These are phyloP conservation scores for Thrips palmi DNA, from an alignment of 1,140 invertebrate species.

Conservation along the genomic window DNA sequence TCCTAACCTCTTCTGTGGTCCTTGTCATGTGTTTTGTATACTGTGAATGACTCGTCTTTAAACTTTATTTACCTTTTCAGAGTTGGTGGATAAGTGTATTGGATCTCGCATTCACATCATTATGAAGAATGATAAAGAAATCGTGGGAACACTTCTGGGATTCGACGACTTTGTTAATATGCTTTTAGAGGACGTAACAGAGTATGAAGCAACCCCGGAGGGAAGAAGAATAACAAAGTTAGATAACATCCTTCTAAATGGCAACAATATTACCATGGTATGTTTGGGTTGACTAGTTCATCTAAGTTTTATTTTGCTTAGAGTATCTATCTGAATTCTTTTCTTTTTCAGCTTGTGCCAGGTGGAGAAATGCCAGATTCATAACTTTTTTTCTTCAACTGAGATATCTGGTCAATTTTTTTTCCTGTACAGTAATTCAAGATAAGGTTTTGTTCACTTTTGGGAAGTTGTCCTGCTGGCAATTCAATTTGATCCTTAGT, in stretches of 20 bases:
- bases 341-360: conserved; percentile 39
- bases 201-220: conserved; percentile 92
- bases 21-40: conserved; percentile 10
- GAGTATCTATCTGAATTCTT: conserved; percentile 11
- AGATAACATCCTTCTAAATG: conserved; percentile 96
- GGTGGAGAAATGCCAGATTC: conserved; percentile 47
- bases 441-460: no score
- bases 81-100: conserved; percentile 99
- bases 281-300: conserved; percentile 2
- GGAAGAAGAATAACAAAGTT: conserved; percentile 90
- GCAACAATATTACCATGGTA: conserved; percentile 99
- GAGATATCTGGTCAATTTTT: no score
- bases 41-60: conserved; percentile 1
- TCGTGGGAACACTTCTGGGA: conserved; percentile 90
- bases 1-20: conserved; percentile 1
- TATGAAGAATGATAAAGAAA: conserved; percentile 99
- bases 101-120: conserved; percentile 98
- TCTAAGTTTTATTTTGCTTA: conserved; percentile 10
- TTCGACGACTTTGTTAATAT: conserved; percentile 99
- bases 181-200: conserved; percentile 81
- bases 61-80: conserved; percentile 29
- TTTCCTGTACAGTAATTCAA: no score
- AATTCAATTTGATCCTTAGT: no score
- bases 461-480: no score
- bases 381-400: conserved; percentile 15